A percentile compares a stretch with the other conserved stretches of the same genome.
Conservation (phyloP, 2,797 vertebrate genomes). For the Spizella passerina region DNA sequence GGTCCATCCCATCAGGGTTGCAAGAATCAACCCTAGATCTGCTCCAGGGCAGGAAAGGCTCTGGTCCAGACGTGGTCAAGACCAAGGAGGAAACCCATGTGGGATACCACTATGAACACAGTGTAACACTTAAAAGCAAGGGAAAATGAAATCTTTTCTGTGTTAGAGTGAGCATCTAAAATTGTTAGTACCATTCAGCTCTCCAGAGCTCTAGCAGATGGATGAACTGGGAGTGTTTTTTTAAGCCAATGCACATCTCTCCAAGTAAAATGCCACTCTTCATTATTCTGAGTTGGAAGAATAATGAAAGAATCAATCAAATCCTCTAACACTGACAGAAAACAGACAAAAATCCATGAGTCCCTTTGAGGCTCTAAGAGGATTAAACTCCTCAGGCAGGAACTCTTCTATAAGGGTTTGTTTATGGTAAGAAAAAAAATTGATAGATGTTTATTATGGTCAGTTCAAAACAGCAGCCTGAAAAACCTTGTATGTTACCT, state of each 20-base stretch:
- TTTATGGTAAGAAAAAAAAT: neutral
- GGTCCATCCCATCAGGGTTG: neutral
- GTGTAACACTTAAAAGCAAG: neutral
- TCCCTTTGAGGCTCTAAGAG: neutral
- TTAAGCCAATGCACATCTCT: neutral
- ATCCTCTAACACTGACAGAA: slow-evolving; percentile 46
- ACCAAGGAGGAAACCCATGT: neutral
- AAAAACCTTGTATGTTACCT: neutral
- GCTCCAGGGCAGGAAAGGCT: neutral
- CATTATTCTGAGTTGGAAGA: slow-evolving; percentile 30
- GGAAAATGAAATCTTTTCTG: neutral
- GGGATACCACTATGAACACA: neutral
- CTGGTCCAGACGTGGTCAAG: neutral
- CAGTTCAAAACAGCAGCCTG: neutral
- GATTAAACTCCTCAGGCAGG: neutral
- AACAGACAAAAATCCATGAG: slow-evolving; percentile 41
- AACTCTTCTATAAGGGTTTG: neutral
- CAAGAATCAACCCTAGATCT: neutral
- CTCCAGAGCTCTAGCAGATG: slow-evolving; percentile 4
- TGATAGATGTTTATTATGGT: neutral
- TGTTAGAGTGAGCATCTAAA: neutral
- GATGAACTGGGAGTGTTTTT: neutral
- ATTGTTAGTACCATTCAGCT: neutral
- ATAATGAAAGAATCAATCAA: slow-evolving; percentile 64
- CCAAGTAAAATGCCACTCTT: slow-evolving; percentile 11